These are phyloP conservation scores for Chloroceryle inda DNA, from an alignment of 2,797 vertebrate species.

Conservation along the genomic window DNA sequence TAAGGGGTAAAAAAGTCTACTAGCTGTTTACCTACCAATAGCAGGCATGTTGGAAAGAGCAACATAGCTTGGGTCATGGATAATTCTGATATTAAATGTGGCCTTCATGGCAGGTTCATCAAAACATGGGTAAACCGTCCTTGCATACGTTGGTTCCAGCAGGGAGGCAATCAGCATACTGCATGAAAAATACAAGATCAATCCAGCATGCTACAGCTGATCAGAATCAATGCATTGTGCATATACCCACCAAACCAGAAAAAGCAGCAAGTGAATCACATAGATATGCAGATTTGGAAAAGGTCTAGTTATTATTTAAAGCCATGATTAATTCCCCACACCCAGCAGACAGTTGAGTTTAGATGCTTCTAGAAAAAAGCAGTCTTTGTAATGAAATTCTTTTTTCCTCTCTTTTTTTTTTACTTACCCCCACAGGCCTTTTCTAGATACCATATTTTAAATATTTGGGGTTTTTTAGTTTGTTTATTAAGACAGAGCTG, in stretches of 20 bases:
- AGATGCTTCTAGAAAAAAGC: background rate
- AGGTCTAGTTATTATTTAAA: background rate
- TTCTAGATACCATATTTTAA: background rate
- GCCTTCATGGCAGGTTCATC: constrained; percentile 86
- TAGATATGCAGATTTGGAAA: background rate
- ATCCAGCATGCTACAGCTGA: background rate
- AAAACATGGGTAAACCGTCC: constrained; percentile 84
- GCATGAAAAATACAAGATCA: constrained; percentile 39
- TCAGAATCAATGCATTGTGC: background rate
- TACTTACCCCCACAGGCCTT: background rate
- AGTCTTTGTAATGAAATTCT: background rate
- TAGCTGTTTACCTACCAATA: constrained; percentile 76
- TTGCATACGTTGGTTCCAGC: constrained; percentile 81
- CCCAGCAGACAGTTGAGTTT: background rate
- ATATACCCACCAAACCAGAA: background rate
- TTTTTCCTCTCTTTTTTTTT: background rate
- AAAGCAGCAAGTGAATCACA: background rate
- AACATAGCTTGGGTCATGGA: constrained; percentile 81
- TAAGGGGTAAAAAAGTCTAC: fast-evolving
- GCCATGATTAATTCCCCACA: background rate
- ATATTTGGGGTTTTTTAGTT: background rate
- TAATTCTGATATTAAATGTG: constrained; percentile 82
- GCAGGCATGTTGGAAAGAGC: constrained; percentile 86
- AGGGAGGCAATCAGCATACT: constrained; percentile 82
- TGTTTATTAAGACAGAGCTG: background rate